Evolutionary conservation across 2,113 vertebrate genomes (phyloP).

Genomic region (Zeus faber): DNA sequence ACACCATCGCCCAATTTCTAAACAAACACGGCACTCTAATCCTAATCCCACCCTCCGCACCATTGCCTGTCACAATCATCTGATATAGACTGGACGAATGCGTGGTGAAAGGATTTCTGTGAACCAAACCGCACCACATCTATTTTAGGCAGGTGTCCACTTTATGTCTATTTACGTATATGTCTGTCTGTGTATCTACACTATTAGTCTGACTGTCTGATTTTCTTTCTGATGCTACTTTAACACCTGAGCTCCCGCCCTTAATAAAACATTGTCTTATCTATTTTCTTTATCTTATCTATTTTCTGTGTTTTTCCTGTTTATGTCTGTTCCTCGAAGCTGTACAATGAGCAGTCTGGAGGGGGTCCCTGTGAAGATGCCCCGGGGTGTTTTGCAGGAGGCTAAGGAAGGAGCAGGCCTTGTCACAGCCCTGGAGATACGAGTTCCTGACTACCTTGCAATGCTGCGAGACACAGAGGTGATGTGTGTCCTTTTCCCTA

Average conservation of each 20-base stretch:
- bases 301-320: not conserved
- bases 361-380: constrained; percentile 79
- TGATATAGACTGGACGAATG: not conserved
- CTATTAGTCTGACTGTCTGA: too few species aligned
- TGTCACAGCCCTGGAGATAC: constrained; percentile 41
- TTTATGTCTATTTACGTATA: too few species aligned
- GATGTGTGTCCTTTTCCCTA: constrained; percentile 1
- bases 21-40: not conserved
- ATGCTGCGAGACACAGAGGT: constrained; percentile 86
- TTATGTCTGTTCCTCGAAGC: constrained; percentile 15
- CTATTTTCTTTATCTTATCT: not conserved
- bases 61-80: not conserved
- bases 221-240: too few species aligned
- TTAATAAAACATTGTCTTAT: too few species aligned
- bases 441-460: constrained; percentile 71
- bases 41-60: not conserved
- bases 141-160: not conserved
- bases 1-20: not conserved
- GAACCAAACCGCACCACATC: not conserved
- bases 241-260: too few species aligned
- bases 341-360: constrained; percentile 76
- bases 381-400: constrained; percentile 47
- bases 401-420: constrained; percentile 40
- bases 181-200: too few species aligned
- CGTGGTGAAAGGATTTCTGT: not conserved